Evolutionary conservation across 2,113 vertebrate genomes (phyloP).

Genomic region (Gymnarchus niloticus): DNA sequence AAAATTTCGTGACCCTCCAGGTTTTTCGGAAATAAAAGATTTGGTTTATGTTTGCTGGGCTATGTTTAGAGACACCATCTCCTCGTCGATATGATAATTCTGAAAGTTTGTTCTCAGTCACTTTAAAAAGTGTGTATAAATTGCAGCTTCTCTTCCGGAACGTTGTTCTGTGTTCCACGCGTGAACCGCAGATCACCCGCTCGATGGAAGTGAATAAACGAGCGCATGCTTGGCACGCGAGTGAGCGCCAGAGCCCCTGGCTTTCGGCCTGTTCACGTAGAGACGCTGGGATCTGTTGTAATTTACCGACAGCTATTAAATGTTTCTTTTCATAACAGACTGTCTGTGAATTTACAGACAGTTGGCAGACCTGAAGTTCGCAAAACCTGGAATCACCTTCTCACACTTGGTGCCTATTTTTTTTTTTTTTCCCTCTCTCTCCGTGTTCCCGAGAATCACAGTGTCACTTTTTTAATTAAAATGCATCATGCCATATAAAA

Average conservation of each 20-base stretch:
- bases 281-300: not conserved
- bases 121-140: no score
- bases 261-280: not conserved
- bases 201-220: not conserved
- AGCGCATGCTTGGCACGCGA: not conserved
- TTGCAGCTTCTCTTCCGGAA: no score
- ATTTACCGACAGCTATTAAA: conserved; percentile 5
- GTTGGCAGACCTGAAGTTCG: not conserved
- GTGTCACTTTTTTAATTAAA: not conserved
- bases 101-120: not conserved
- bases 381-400: conserved; percentile 4
- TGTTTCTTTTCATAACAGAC: conserved; percentile 16
- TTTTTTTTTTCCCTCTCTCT: not conserved
- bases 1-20: no score
- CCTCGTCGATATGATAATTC: not conserved
- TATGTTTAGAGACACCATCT: not conserved
- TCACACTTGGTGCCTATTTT: not conserved
- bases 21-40: not conserved
- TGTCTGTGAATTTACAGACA: conserved; percentile 9
- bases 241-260: not conserved
- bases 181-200: not conserved
- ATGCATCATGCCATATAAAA: not conserved
- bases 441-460: not conserved
- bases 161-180: not conserved
- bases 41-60: not conserved